Conservation (phyloP, 2,888 invertebrate genomes). For the Seira ritae region DNA sequence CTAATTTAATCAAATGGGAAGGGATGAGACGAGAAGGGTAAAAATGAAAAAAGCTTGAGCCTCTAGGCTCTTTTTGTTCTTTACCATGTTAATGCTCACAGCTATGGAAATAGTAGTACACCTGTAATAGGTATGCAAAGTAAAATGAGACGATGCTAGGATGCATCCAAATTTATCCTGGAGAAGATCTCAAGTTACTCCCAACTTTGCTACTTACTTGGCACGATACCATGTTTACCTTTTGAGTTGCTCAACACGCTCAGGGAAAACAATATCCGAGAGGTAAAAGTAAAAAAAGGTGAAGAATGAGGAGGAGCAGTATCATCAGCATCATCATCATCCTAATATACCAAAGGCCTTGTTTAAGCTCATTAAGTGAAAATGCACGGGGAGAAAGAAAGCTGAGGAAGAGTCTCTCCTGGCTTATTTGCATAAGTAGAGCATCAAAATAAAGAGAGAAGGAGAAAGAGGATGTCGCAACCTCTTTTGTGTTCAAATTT, state of each 20-base stretch:
- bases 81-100: too few relatives aligned
- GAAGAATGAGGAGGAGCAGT: not conserved
- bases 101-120: not conserved
- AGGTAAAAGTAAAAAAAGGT: not conserved
- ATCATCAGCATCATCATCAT: too few relatives aligned
- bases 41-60: not conserved
- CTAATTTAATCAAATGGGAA: slow-evolving; percentile 51
- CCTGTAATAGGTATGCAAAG: not conserved
- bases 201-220: too few relatives aligned
- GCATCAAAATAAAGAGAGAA: not conserved
- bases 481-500: not conserved
- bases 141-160: not conserved
- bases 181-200: slow-evolving; percentile 43
- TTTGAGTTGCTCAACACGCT: not conserved
- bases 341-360: too few relatives aligned
- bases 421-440: not conserved
- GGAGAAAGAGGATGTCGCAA: not conserved
- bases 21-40: too few relatives aligned
- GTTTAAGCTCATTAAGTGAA: not conserved
- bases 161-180: too few relatives aligned
- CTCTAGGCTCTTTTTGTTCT: not conserved
- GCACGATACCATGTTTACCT: not conserved
- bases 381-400: not conserved
- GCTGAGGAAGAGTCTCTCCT: not conserved
- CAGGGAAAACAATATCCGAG: not conserved